These are phyloP conservation scores for Acanthococcus lagerstroemiae DNA, from an alignment of 2,888 invertebrate genomes.

Conservation along the genomic window DNA sequence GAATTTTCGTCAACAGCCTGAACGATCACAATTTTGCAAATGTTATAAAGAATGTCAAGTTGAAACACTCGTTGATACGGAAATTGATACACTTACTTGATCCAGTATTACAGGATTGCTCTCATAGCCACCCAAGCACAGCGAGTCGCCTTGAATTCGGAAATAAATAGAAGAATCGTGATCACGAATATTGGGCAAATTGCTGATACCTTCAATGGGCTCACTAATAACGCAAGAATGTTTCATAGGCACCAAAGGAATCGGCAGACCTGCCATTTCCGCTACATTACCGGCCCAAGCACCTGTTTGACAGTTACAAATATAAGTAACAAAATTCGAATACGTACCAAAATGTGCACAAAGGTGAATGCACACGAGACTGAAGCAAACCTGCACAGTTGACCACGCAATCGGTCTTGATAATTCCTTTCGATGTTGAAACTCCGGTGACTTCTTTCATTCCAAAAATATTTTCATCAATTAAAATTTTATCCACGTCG, in stretches of 20 bases:
- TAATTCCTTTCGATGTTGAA: constrained; percentile 60
- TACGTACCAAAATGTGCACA: too few relatives aligned
- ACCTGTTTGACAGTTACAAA: constrained; percentile 42
- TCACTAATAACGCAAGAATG: constrained; percentile 82
- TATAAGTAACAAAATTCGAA: background rate
- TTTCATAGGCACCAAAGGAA: constrained; percentile 74
- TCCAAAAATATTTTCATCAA: constrained; percentile 53
- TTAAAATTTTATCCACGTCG: constrained; percentile 59
- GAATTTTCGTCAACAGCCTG: too few relatives aligned
- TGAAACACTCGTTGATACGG: background rate
- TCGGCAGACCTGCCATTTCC: constrained; percentile 53
- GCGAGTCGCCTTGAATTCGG: constrained; percentile 69
- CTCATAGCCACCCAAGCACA: constrained; percentile 82
- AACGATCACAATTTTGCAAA: too few relatives aligned
- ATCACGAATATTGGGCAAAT: constrained; percentile 72
- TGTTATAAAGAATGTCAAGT: background rate
- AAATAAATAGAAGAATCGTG: constrained; percentile 76
- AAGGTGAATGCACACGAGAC: background rate
- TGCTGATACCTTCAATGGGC: constrained; percentile 59
- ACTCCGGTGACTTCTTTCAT: constrained; percentile 64
- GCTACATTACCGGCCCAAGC: constrained; percentile 73
- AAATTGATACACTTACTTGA: constrained; percentile 45
- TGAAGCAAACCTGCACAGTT: constrained; percentile 58
- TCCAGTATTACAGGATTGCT: constrained; percentile 69
- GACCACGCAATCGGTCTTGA: constrained; percentile 66